phyloP scores from a whole-genome alignment of 2,888 invertebrate genomes.

The Athalia circularis region DNA sequence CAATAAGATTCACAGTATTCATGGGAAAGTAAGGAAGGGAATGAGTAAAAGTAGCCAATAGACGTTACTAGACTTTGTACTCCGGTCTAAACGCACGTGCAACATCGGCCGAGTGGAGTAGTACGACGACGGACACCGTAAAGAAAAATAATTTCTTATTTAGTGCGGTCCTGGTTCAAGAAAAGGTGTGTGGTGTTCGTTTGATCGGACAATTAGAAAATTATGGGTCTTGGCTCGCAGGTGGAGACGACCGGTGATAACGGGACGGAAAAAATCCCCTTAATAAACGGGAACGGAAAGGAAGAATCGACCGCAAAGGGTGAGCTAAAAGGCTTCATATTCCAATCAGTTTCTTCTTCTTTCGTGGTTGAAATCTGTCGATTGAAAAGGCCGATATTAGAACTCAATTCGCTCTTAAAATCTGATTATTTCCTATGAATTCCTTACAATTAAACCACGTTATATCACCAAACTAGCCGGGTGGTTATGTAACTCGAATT shows the following conservation, averaged over 20 bases:
- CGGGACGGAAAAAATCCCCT: constrained; percentile 66
- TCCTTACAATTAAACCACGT: background rate
- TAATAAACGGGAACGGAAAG: constrained; percentile 63
- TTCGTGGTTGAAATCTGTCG: background rate
- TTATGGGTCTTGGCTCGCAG: constrained; percentile 73
- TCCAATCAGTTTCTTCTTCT: background rate
- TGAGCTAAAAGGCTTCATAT: constrained; percentile 49
- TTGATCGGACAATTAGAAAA: constrained; percentile 42
- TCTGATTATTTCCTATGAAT: background rate
- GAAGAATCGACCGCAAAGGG: constrained; percentile 55
- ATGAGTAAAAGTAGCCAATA: constrained; percentile 42
- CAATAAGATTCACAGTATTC: background rate
- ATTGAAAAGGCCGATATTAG: background rate
- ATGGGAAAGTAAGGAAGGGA: background rate
- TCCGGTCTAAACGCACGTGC: constrained; percentile 66
- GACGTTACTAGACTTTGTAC: constrained; percentile 59
- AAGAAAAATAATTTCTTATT: constrained; percentile 3
- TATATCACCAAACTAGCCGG: constrained; percentile 41
- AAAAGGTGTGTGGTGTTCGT: constrained; percentile 28
- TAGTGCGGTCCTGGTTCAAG: constrained; percentile 20
- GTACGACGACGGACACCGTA: constrained; percentile 13
- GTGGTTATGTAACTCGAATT: constrained; percentile 45
- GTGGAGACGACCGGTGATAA: constrained; percentile 70
- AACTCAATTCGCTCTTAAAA: background rate
- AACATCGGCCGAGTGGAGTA: constrained; percentile 43